Evolutionary conservation across 2,888 invertebrate genomes (phyloP).

Genomic region (Nipponacmea schrenckii): DNA sequence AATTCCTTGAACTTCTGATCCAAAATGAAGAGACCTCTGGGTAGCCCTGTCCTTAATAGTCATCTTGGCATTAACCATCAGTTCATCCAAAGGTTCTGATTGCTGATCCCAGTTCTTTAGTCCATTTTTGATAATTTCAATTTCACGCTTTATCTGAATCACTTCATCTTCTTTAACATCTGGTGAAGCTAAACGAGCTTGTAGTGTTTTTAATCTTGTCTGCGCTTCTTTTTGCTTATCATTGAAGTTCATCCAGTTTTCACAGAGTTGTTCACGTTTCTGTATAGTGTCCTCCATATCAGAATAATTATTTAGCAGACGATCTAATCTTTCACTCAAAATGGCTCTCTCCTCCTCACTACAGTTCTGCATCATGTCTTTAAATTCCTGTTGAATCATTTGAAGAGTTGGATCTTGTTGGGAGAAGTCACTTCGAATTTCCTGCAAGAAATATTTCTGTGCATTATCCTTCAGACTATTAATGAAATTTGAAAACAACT

Average conservation of each 20-base stretch:
- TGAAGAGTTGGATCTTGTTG: conserved; percentile 84
- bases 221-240: conserved; percentile 84
- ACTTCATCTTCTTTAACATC: conserved; percentile 77
- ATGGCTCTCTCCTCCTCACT: conserved; percentile 80
- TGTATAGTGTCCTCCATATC: conserved; percentile 60
- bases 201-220: conserved; percentile 82
- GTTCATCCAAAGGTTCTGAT: conserved; percentile 54
- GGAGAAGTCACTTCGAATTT: conserved; percentile 84
- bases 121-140: conserved; percentile 74
- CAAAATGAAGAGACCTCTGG: conserved; percentile 60
- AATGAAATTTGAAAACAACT: no score
- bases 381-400: conserved; percentile 84
- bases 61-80: conserved; percentile 57
- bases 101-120: conserved; percentile 52
- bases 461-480: no score
- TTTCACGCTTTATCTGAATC: conserved; percentile 76
- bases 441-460: conserved; percentile 70
- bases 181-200: conserved; percentile 82
- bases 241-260: conserved; percentile 78
- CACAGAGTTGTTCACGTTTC: conserved; percentile 59
- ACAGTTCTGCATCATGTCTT: conserved; percentile 77
- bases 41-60: conserved; percentile 60
- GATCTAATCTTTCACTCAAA: conserved; percentile 80
- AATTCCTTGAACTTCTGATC: conserved; percentile 55
- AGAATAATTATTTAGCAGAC: conserved; percentile 81